Evolutionary conservation across 2,113 vertebrate species (phyloP), one percentile per base, ranked within the genome.

Genomic region (Nesoenas mayeri): DNA sequence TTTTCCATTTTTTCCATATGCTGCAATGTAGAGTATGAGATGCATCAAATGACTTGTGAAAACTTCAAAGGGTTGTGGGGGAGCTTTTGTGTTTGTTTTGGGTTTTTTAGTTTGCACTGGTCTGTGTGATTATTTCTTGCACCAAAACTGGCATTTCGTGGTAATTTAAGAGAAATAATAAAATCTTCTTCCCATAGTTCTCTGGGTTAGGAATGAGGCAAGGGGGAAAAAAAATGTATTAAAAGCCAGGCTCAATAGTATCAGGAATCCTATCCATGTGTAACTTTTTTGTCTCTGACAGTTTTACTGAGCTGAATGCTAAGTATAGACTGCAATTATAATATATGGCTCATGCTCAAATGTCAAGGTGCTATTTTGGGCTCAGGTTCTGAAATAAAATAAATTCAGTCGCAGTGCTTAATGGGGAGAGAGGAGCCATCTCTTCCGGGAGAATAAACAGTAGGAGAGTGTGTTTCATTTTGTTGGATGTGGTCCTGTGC

Each of bases 281-380:
- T 88, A 88, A 91, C 79, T 95, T 91, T 44, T 40, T 78, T 24
- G 71, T 88, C 81, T 93, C 87, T 91, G 93, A 95, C 95, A 95
- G 81, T 93, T 96, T 88, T 88, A 91, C 75, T 85, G 91, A 8
- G 64, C 71, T 5, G 8, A 89, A 64, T 60, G 71, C 96, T 95
- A 96, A 96, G 86, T 95, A 95, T 94, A 96, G 93, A 60, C 85
- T 94, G 82, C 84, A 91, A 94, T 96, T 96, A 96, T 51, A 95
- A 89, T 94, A 80, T 53, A 89, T 94, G 96, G 84, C 87, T 96
- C 92, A 93, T 86, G 57, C 92, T 96, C 77, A 97, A 95, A 96
- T 95, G 91, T 94, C 94, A 95, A 88, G 86, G 92, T 94, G 47
- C 96, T 97, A 96, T 97, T 97, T 89, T 93, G 83, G 61, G 92